These are phyloP conservation scores for Romanogobio albipinnatus DNA, from an alignment of 2,113 vertebrate species.

Conservation along the genomic window DNA sequence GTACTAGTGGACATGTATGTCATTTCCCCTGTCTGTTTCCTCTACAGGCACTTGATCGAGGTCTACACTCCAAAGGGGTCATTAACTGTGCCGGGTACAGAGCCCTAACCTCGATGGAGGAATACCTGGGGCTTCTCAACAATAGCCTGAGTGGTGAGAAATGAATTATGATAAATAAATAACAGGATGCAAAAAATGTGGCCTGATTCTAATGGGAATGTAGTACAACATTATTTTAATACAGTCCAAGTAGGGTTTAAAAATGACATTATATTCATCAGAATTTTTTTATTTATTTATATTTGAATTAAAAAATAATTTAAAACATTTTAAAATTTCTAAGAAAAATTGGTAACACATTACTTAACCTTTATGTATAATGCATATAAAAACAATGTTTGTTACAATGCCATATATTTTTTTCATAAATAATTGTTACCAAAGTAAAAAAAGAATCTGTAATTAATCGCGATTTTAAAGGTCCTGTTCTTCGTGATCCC, in stretches of 20 bases:
- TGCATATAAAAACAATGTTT: no score
- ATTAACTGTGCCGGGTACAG: conserved; percentile 93
- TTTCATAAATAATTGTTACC: no score
- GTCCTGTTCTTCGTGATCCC: no score
- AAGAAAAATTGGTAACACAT: no score
- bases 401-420: no score
- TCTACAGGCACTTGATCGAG: conserved; percentile 83
- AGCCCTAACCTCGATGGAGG: conserved; percentile 87
- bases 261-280: neutral
- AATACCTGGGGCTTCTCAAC: conserved; percentile 88
- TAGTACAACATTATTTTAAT: neutral
- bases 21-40: neutral
- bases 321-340: no score
- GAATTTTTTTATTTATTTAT: no score
- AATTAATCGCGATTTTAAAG: no score
- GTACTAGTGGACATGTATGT: neutral
- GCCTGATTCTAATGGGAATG: no score
- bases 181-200: neutral
- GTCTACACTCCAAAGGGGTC: conserved; percentile 78
- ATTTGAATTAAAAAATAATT: neutral
- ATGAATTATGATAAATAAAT: neutral
- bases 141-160: conserved; percentile 84
- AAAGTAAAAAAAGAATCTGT: no score
- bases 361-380: no score
- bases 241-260: neutral